Base-by-base conservation (phyloP, 2,888 invertebrate genomes). In the Cephus pygmeus region DNA sequence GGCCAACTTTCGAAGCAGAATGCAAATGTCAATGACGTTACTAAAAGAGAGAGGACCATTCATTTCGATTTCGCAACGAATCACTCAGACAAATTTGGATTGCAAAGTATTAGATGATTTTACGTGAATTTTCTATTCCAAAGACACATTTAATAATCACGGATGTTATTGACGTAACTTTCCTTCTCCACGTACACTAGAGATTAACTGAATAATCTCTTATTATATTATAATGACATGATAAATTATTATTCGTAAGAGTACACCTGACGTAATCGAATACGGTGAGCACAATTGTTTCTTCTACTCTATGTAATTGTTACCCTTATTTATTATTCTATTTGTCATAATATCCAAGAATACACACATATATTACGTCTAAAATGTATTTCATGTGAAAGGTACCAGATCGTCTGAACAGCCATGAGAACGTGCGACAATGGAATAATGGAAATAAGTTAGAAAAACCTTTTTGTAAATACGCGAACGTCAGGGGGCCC, bases 401-500 rank as follows among this genome's bases (percentile, higher is more conserved):
- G 56, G 6, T 56, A 56, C 23, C 9, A 4, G 56, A 56, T 23
- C 56, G 23, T 15, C 9, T 9, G 23, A 2, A 56, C 23, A 23
- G 56, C 56, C 15, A 15, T 15, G 15, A 15, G 6, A 40, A 15
- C 15, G 15, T 40, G 4, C 23, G 23, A 56, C 23, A 56, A 56
- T 56, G 56, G 56, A 56, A 56, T 56, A 56, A 56, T 4, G 23
- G 23, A 56, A 56, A 56, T 56, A 56, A 56, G 56, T 56, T 56
- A 56, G 56, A 56, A 56, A 71, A 34, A 34, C 30, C 74, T 74
- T 74, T 74, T 74, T 74, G 74, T 74, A 74, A 74, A 74, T 74
- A 74, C 74, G 74, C 74, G 74, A 74, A 35, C 74, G 15, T 34
- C 34, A 34, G 33, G 83, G 88, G 87, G 86, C 89, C 89, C 84